Evolutionary conservation across 2,888 invertebrate genomes (phyloP), one percentile per base, ranked within the genome.

Genomic region (Leptinotarsa peninsularis): DNA sequence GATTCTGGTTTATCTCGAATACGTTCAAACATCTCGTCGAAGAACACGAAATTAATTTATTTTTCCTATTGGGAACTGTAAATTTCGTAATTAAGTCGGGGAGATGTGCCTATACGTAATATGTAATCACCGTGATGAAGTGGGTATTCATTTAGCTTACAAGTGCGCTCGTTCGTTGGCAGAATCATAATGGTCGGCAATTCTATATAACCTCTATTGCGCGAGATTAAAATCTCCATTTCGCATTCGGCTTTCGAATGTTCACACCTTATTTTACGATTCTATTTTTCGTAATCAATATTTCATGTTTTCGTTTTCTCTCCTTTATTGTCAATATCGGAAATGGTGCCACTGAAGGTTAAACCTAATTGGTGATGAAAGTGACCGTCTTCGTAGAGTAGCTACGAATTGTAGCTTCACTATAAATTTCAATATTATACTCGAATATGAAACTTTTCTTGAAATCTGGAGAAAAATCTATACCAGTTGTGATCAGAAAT

Each of bases 41-140:
- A 49, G 78, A 76, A 75, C 75, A 72, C 72, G 77, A 80, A 82
- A 82, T 83, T 81, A 82, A 84, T 83, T 82, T 82, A 82, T 83
- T 83, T 84, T 84, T 84, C 69, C 73, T 79, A 81, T 81, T 80
- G 74, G 80, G 79, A 83, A 83, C 83, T 84, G 82, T 80, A 82
- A 84, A 84, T 84, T 84, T 82, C 79, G 83, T 82, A 83, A 83
- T 84, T 83, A 83, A 82, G 80, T 82, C 78, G 75, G 18, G 63
- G 80, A 82, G 82, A 83, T 82, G 81, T 81, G 82, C 81, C 82
- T 81, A 82, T 80, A 82, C 81, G 81, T 79, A 82, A 82, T 82
- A 81, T 82, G 81, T 82, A 83, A 82, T 82, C 81, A 81, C 79
- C 81, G 81, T 82, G 82, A 83, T 82, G 80, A 80, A 80, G 81